A percentile compares a stretch with the other conserved stretches of the same genome.
Evolutionary conservation across 2,888 invertebrate genomes (phyloP).

Genomic region (Pollenia amentaria): DNA sequence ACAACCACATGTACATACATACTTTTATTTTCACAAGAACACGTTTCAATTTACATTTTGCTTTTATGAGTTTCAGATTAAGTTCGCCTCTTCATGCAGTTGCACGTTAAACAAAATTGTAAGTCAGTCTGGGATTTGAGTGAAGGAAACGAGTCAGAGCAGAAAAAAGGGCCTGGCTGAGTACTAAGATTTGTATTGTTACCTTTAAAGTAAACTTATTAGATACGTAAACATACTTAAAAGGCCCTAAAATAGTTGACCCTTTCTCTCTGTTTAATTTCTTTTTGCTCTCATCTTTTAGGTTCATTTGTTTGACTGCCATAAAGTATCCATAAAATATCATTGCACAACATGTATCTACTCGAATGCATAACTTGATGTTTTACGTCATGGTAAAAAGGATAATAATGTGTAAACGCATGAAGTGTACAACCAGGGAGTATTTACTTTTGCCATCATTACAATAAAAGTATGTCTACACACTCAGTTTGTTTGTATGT

Average conservation of each 20-base stretch:
- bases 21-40: background rate
- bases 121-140: background rate
- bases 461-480: background rate
- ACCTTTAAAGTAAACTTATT: background rate
- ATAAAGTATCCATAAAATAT: conserved; percentile 49
- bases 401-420: conserved; percentile 35
- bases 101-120: background rate
- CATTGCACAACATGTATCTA: conserved; percentile 7
- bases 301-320: conserved; percentile 47
- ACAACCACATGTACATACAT: background rate
- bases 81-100: conserved; percentile 26
- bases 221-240: background rate
- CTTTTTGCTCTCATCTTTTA: background rate
- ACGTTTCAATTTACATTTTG: background rate
- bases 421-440: background rate
- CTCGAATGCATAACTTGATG: conserved; percentile 34
- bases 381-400: conserved; percentile 28
- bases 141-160: background rate
- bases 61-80: conserved; percentile 6
- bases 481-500: background rate
- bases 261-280: background rate
- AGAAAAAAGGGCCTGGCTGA: background rate
- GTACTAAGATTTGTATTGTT: too few relatives aligned
- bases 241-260: background rate
- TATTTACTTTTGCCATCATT: conserved; percentile 44